Evolutionary conservation across 1,140 invertebrate species (phyloP), one percentile per base, ranked within the genome.

Genomic region (Oedothorax gibbosus): DNA sequence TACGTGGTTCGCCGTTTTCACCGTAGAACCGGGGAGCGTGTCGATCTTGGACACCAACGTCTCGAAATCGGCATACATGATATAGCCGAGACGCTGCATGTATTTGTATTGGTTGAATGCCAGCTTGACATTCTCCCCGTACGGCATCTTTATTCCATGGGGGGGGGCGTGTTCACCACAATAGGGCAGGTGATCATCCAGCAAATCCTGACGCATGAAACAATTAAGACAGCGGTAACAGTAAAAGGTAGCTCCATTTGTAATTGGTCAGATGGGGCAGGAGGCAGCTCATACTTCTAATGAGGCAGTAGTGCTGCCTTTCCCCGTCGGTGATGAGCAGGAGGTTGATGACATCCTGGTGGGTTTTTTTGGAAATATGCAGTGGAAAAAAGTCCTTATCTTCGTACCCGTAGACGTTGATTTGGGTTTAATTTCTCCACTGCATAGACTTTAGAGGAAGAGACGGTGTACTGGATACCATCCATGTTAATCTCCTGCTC

Each of bases 51-150:
- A n/a, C 14, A 73, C 14, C 10, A 73, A 3, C 14, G 71, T 11
- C 20, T 73, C 71, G 21, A 73, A 73, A 9, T 73, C 71, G 6
- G 71, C 71, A 54, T 73, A 73, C 0, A 73, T 51, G 50, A 50
- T 53, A 54, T 73, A 73, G 9, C 10, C 6, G 10, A 73, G 12
- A 50, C 9, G 21, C 35, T 73, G 35, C 51, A 18, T 73, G 21
- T n/a, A 14, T 15, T 54, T 53, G 6, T 7, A 12, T 5, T 9
- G 71, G 71, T 15, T 50, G 11, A 14, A 50, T 50, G 50, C 4
- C 53, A n/a, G 35, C 35, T 35, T 35, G 35, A 5, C 35, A 35
- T 35, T 35, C 35, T 35, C 35, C 35, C 35, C 35, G 35, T 1
- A 35, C 35, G 35, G 35, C 35, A 35, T 35, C 35, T 35, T 35